A percentile compares a stretch with the other conserved stretches of the same genome.
Evolutionary conservation across 2,888 invertebrate species (phyloP).

Genomic region (Plagodis pulveraria): DNA sequence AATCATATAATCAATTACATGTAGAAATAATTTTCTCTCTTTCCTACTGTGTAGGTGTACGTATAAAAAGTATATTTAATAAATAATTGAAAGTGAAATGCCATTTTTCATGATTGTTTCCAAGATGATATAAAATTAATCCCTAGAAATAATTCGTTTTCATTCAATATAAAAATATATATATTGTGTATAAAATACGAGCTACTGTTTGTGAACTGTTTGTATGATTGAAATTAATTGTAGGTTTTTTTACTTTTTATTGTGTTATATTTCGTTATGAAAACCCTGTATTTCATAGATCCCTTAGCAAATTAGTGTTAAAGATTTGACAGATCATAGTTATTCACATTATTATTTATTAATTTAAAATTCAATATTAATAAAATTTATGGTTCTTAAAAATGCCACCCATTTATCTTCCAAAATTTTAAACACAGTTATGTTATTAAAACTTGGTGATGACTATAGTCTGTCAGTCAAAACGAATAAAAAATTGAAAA

Average conservation of each 20-base stretch:
- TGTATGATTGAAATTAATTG: conserved; percentile 23
- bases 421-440: not conserved
- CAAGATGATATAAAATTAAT: conserved; percentile 40
- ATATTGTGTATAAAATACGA: conserved; percentile 23
- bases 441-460: conserved; percentile 1
- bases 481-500: conserved; percentile 53
- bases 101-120: conserved; percentile 13
- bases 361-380: not conserved
- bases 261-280: conserved; percentile 44
- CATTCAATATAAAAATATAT: conserved; percentile 7
- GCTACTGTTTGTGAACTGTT: conserved; percentile 13
- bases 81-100: conserved; percentile 36
- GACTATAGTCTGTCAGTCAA: conserved; percentile 58
- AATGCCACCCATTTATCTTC: not conserved
- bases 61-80: conserved; percentile 15
- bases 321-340: conserved; percentile 61
- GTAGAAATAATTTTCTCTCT: conserved; percentile 48
- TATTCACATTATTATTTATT: conserved; percentile 20
- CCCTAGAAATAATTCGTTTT: conserved; percentile 41
- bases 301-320: conserved; percentile 79
- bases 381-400: not conserved
- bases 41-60: conserved; percentile 67
- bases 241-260: conserved; percentile 35
- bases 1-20: conserved; percentile 32
- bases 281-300: conserved; percentile 78